Conservation (phyloP, 2,113 vertebrate species). For the Vanacampus margaritifer region DNA sequence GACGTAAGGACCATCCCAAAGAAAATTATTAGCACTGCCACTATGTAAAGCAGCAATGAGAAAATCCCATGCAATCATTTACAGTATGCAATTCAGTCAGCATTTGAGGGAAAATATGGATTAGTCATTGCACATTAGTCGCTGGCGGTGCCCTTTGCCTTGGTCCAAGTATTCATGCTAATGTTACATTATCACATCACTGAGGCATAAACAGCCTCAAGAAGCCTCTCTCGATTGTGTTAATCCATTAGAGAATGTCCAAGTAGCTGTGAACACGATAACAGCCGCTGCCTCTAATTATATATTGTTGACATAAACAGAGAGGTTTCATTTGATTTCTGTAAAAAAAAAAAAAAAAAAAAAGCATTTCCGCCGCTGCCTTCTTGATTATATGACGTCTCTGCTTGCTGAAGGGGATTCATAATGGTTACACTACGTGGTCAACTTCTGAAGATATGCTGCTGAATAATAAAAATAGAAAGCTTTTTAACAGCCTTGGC, state of each 20-base stretch:
- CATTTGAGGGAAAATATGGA: neutral
- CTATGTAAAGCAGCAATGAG: neutral
- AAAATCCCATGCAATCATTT: neutral
- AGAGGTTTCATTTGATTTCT: constrained; percentile 8
- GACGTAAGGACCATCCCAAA: too few species aligned
- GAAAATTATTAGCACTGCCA: neutral
- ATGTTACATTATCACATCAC: constrained; percentile 5
- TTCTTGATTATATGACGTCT: constrained; percentile 34
- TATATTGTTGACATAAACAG: constrained; percentile 22
- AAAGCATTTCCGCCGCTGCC: constrained; percentile 8
- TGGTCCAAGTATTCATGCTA: neutral
- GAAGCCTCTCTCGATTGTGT: neutral
- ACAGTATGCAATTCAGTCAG: constrained; percentile 5
- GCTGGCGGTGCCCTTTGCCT: neutral
- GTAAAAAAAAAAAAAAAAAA: neutral
- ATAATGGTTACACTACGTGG: constrained; percentile 31
- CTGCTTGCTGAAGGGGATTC: constrained; percentile 19
- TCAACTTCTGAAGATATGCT: constrained; percentile 48
- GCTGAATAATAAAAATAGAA: neutral
- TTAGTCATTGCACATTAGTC: neutral
- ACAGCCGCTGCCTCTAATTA: constrained; percentile 39
- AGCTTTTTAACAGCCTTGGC: neutral
- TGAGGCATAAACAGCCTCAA: neutral
- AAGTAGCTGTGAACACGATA: constrained; percentile 21
- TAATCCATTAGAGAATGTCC: constrained; percentile 6